A percentile compares a stretch with the other conserved stretches of the same genome.
phyloP scores from a whole-genome alignment of 2,888 invertebrate species.

The Tetramorium bicarinatum region DNA sequence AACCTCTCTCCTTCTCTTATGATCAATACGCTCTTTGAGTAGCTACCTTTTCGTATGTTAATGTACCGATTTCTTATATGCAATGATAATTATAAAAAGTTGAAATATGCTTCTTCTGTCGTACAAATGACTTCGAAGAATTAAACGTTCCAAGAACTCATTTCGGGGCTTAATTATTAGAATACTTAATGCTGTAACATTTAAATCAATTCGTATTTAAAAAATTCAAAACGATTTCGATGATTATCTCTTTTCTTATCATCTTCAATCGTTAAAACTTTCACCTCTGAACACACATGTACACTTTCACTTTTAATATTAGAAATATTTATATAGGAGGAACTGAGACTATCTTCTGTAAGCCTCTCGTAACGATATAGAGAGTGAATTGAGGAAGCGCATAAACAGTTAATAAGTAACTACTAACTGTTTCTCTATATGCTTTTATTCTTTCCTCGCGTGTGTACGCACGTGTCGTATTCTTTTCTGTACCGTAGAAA shows the following conservation, averaged over 20 bases:
- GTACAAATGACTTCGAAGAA: not conserved
- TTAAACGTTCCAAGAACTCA: not conserved
- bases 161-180: not conserved
- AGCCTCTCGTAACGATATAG: not conserved
- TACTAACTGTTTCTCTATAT: not conserved
- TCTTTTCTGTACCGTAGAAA: not conserved
- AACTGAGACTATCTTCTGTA: not conserved
- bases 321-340: not conserved
- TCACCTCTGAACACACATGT: not conserved
- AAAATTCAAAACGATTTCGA: not conserved
- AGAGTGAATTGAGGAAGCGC: constrained; percentile 20
- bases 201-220: not conserved
- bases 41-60: not conserved
- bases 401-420: constrained; percentile 20
- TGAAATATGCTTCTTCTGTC: not conserved
- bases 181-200: not conserved
- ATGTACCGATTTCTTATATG: not conserved
- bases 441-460: not conserved
- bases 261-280: constrained; percentile 4
- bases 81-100: not conserved
- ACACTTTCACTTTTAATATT: constrained; percentile 30
- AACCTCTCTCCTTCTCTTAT: not conserved
- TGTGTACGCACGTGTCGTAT: not conserved
- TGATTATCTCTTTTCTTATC: not conserved
- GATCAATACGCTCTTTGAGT: not conserved